A percentile compares a stretch with the other conserved stretches of the same genome.
Evolutionary conservation across 2,888 invertebrate species (phyloP).

Genomic region (Coremacera marginata): DNA sequence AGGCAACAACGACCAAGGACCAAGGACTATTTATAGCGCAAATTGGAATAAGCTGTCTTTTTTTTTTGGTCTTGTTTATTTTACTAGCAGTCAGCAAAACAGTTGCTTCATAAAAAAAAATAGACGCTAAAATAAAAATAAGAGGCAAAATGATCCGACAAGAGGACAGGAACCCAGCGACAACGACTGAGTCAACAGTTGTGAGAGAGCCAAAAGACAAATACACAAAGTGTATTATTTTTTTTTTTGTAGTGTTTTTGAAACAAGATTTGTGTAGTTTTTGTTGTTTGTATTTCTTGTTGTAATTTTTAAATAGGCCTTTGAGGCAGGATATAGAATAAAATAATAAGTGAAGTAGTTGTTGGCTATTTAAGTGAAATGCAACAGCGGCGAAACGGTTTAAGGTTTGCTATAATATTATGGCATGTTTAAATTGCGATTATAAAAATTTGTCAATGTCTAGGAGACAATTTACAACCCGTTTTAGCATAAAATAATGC

Average conservation of each 20-base stretch:
- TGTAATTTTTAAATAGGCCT: neutral
- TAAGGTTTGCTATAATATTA: neutral
- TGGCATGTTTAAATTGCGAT: no score
- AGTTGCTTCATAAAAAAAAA: neutral
- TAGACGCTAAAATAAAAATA: neutral
- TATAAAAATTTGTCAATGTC: no score
- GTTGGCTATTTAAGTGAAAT: neutral
- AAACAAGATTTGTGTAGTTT: neutral
- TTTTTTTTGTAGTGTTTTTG: neutral
- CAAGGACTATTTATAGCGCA: conserved; percentile 31
- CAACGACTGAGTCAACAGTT: conserved; percentile 32
- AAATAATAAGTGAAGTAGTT: neutral
- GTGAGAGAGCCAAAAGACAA: conserved; percentile 22
- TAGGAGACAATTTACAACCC: no score
- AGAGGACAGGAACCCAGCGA: conserved; percentile 21
- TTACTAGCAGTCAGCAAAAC: conserved; percentile 12
- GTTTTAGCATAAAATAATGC: no score
- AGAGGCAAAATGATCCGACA: neutral
- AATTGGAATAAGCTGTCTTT: neutral
- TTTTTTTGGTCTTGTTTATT: neutral
- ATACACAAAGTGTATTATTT: conserved; percentile 15
- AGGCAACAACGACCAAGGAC: neutral
- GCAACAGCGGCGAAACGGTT: neutral
- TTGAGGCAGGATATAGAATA: neutral
- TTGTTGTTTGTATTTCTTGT: neutral